Conservation (phyloP, 2,888 invertebrate species). For the Orthosia gothica region DNA sequence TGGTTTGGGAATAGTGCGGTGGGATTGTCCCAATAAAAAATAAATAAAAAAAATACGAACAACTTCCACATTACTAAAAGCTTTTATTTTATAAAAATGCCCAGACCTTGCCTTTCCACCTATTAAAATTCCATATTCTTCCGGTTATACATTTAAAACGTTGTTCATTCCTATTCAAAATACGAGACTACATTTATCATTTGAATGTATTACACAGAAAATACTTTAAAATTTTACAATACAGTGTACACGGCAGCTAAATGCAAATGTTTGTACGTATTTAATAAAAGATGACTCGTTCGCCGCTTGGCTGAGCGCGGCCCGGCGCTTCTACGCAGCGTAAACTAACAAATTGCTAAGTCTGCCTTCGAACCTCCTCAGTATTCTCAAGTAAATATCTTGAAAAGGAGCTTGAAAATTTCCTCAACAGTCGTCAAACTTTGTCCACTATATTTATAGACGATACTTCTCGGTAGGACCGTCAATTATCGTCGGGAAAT, state of each 20-base stretch:
- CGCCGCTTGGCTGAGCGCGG: conserved; percentile 53
- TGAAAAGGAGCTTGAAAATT: conserved; percentile 71
- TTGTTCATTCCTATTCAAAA: conserved; percentile 40
- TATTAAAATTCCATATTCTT: conserved; percentile 22
- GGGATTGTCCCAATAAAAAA: no score
- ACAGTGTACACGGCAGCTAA: conserved; percentile 50
- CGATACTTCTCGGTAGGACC: conserved; percentile 66
- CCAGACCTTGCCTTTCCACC: not conserved
- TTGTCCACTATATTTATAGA: conserved; percentile 68
- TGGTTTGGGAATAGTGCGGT: no score
- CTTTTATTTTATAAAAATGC: not conserved
- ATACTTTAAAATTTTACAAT: conserved; percentile 57
- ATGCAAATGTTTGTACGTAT: conserved; percentile 69
- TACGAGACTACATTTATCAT: conserved; percentile 44
- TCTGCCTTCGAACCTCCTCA: conserved; percentile 57
- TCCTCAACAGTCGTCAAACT: conserved; percentile 68
- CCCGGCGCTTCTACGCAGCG: conserved; percentile 64
- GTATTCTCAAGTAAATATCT: conserved; percentile 72
- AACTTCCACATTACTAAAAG: not conserved
- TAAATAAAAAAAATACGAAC: no score
- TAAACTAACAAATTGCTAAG: conserved; percentile 79
- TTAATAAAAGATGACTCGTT: conserved; percentile 72
- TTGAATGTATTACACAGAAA: conserved; percentile 52
- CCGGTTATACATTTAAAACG: conserved; percentile 21
- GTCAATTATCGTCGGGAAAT: conserved; percentile 64